Base-by-base conservation (phyloP, 1,140 invertebrate genomes). In the Mycetomoellerius zeteki region DNA sequence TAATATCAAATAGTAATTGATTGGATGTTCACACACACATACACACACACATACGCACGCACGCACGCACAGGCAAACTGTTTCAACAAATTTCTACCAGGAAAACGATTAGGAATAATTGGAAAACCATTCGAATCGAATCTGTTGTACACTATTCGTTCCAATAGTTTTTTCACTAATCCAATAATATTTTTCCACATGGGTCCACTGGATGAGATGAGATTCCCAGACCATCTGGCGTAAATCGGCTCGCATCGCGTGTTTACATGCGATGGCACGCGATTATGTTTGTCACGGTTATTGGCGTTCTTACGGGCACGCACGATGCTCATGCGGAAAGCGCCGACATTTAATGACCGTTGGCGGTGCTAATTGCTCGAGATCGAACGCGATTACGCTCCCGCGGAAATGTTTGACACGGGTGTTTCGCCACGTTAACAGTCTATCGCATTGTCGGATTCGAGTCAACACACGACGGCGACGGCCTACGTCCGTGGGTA, bases 301-400 rank as follows among this genome's bases (percentile, higher is more conserved):
- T 85, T 85, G 60, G 47, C 33, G 19, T 78, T 62, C 21, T 69
- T 80, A 80, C 43, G 27, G 27, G n/a, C 33, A 60, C 72, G 73
- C 78, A 47, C 82, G 82, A 89, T 58, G 84, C 62, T 86, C 56
- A 69, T 54, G 52, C 65, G 72, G 54, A 69, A 78, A 78, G 77
- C 81, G 69, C 24, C 67, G 85, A 33, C 86, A 73, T 86, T 86
- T 92, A 87, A 91, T 91, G 80, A 67, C 75, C 65, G 81, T 54
- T 43, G 21, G 76, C 75, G 85, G 77, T 89, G 88, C 60, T 92
- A 91, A 92, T 92, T 91, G 86, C 86, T 76, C 75, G 85, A 69
- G 37, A 91, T 91, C 89, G 88, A 91, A 88, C 82, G 60, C 60
- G 78, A 89, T 87, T 90, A 82, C 69, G 24, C 24, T 77, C 19